A percentile compares a stretch with the other conserved stretches of the same genome.
phyloP scores from a whole-genome alignment of 1,140 invertebrate species.

The Agrypnia vestita region DNA sequence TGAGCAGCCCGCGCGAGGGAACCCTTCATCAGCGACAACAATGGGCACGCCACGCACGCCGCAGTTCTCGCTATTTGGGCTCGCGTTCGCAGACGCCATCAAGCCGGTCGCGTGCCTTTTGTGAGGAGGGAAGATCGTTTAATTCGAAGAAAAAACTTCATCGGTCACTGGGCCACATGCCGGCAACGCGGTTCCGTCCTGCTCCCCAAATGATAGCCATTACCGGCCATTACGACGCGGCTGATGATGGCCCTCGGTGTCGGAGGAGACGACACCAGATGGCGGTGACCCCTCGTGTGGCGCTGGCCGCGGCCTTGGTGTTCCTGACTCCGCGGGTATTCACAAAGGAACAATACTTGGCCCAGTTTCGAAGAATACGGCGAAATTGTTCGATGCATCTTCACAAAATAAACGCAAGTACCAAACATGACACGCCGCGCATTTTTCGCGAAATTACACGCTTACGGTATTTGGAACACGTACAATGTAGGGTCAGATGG shows the following conservation, averaged over 20 bases:
- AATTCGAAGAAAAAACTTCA: slow-evolving; percentile 11
- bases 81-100: neutral
- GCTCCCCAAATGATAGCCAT: slow-evolving; percentile 10
- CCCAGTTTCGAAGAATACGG: neutral
- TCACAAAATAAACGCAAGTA: too few species aligned
- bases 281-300: neutral
- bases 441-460: slow-evolving; percentile 9
- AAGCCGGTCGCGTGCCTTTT: slow-evolving; percentile 23
- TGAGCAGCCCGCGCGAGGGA: neutral
- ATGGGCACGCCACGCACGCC: neutral
- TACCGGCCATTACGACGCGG: neutral
- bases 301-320: neutral
- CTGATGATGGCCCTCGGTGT: slow-evolving; percentile 13
- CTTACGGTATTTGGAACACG: slow-evolving; percentile 1
- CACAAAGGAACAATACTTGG: neutral
- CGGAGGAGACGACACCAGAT: neutral
- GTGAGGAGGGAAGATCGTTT: slow-evolving; percentile 9
- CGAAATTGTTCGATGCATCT: neutral
- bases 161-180: slow-evolving; percentile 17
- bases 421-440: neutral
- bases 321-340: neutral
- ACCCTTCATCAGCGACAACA: slow-evolving; percentile 8
- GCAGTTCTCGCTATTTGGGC: neutral
- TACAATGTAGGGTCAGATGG: neutral
- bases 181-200: neutral